These are phyloP conservation scores for Camptogramma bilineatum DNA, from an alignment of 2,888 invertebrate species.

Conservation along the genomic window DNA sequence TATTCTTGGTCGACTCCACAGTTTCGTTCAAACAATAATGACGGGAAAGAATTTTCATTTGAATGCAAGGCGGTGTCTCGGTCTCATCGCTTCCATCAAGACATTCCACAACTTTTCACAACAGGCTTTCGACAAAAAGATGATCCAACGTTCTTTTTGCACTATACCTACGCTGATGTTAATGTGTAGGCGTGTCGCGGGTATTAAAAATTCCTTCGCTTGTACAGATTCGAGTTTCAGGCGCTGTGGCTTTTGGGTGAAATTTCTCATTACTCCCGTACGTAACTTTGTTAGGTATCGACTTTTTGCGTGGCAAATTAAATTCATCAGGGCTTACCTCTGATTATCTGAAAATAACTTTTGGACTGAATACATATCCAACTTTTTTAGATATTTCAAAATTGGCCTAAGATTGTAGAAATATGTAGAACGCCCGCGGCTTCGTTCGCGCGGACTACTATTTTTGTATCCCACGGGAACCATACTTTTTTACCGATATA, in stretches of 20 bases:
- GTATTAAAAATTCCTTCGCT: conserved; percentile 51
- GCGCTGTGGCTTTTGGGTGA: conserved; percentile 23
- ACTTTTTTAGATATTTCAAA: no score
- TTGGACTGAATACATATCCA: no score
- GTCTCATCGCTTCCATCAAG: conserved; percentile 67
- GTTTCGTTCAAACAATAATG: conserved; percentile 71
- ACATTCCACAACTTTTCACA: conserved; percentile 76
- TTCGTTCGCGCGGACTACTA: no score
- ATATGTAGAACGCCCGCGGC: no score
- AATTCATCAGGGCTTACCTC: conserved; percentile 5
- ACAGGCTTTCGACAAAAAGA: conserved; percentile 65
- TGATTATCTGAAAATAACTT: neutral
- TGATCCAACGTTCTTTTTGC: conserved; percentile 53
- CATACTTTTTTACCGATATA: no score
- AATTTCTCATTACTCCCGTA: conserved; percentile 29
- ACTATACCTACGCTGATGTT: conserved; percentile 48
- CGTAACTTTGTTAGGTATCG: conserved; percentile 27
- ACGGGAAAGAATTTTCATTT: conserved; percentile 79
- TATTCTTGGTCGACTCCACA: conserved; percentile 51
- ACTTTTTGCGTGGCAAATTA: conserved; percentile 26
- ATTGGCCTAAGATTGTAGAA: no score
- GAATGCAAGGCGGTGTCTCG: conserved; percentile 61
- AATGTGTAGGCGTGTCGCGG: conserved; percentile 43
- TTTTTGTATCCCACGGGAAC: no score
- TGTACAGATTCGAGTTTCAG: conserved; percentile 24